Percentiles rank a stretch among this genome's conserved stretches.
Evolutionary conservation across 2,888 invertebrate species (phyloP).

Genomic region (Piscicola geometra): DNA sequence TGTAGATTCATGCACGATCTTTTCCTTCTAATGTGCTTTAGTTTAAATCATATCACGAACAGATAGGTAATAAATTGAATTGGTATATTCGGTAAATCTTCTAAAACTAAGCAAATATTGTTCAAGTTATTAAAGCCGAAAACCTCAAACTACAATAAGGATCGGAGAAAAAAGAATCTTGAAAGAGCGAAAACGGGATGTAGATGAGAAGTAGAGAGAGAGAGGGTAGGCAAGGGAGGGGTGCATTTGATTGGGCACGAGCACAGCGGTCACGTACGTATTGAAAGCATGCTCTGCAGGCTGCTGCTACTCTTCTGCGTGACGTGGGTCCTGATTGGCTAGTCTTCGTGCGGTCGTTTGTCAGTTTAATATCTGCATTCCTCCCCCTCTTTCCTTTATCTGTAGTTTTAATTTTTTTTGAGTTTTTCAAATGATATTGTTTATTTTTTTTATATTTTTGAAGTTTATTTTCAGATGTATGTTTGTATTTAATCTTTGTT

Average conservation of each 20-base stretch:
- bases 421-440: neutral
- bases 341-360: slow-evolving; percentile 12
- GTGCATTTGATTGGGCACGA: slow-evolving; percentile 1
- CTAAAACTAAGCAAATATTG: too few relatives aligned
- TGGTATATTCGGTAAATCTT: too few relatives aligned
- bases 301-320: slow-evolving; percentile 26
- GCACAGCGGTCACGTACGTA: neutral
- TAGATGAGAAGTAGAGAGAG: slow-evolving; percentile 15
- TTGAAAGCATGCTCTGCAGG: neutral
- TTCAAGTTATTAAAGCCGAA: too few relatives aligned
- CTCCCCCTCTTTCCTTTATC: slow-evolving; percentile 9
- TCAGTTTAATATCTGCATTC: slow-evolving; percentile 21
- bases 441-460: slow-evolving; percentile 12
- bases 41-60: too few relatives aligned
- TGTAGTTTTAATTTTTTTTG: neutral
- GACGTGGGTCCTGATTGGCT: slow-evolving; percentile 21
- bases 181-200: too few relatives aligned
- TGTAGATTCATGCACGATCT: too few relatives aligned
- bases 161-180: too few relatives aligned
- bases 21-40: too few relatives aligned
- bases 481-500: neutral
- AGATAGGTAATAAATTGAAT: too few relatives aligned
- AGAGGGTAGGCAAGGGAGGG: slow-evolving; percentile 9
- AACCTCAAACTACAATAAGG: too few relatives aligned
- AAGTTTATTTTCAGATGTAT: neutral